phyloP scores from a whole-genome alignment of 2,113 vertebrate species.

The Strix aluco region DNA sequence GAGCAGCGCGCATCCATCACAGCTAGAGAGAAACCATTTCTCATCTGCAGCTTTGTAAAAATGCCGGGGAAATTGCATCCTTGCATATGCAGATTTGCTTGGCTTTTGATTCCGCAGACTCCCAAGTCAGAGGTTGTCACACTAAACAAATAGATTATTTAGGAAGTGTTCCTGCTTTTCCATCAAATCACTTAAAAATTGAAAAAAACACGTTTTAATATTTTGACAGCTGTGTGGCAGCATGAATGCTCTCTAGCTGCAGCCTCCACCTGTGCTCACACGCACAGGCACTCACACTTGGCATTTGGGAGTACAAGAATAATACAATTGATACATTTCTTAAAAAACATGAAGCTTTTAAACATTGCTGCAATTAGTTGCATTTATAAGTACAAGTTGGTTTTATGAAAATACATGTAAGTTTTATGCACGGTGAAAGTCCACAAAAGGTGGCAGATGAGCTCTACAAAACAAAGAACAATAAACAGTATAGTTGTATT shows the following conservation, averaged over 20 bases:
- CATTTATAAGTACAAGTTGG: not conserved
- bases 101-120: not conserved
- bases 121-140: not conserved
- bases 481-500: not conserved
- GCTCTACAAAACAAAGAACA: not conserved
- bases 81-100: slow-evolving; percentile 33
- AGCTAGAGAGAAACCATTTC: slow-evolving; percentile 12
- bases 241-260: not conserved
- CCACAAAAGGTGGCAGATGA: not conserved
- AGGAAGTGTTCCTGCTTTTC: not conserved
- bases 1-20: not conserved
- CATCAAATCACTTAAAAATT: not conserved
- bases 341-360: not conserved
- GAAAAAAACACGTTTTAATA: not conserved
- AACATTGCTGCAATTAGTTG: not conserved
- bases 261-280: not conserved
- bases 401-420: not conserved
- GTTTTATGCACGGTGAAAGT: not conserved
- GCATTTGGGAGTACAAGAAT: not conserved
- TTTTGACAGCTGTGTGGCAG: not conserved
- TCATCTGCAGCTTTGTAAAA: slow-evolving; percentile 11
- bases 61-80: not conserved
- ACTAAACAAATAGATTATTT: not conserved
- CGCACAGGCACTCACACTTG: not conserved
- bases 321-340: not conserved